Percentiles rank a stretch among this genome's conserved stretches.
These are phyloP conservation scores for Enteromius unitaeniatus DNA, from an alignment of 2,797 vertebrate genomes.

Conservation along the genomic window DNA sequence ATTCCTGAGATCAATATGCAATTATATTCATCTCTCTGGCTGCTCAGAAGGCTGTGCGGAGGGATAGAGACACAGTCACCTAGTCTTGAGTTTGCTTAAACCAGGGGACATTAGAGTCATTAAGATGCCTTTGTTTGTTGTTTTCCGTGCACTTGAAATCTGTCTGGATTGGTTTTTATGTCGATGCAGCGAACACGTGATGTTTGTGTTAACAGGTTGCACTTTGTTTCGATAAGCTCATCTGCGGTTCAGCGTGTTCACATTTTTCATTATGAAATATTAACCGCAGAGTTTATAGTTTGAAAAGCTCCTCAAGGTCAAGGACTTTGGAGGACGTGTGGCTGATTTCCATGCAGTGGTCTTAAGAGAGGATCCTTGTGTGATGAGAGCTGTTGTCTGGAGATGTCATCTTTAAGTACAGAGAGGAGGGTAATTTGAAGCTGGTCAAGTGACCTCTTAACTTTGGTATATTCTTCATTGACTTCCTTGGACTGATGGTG, in stretches of 20 bases:
- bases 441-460: conserved; percentile 67
- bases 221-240: conserved; percentile 22
- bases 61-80: conserved; percentile 33
- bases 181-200: not conserved
- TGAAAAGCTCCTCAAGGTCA: conserved; percentile 66
- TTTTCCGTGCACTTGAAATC: not conserved
- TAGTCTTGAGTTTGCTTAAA: conserved; percentile 29
- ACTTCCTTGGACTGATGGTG: conserved; percentile 54
- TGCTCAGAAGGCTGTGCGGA: conserved; percentile 51
- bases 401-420: conserved; percentile 53
- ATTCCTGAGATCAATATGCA: conserved; percentile 66
- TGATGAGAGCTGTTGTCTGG: conserved; percentile 66
- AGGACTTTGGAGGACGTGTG: conserved; percentile 57
- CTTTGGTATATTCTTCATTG: conserved; percentile 61
- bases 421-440: conserved; percentile 64
- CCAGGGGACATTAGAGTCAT: not conserved
- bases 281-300: conserved; percentile 59
- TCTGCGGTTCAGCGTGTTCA: conserved; percentile 60
- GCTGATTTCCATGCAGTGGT: conserved; percentile 57
- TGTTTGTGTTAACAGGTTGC: not conserved
- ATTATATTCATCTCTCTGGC: conserved; percentile 65
- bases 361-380: conserved; percentile 57
- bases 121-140: not conserved
- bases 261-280: conserved; percentile 66
- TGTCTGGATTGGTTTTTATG: conserved; percentile 14